phyloP scores from a whole-genome alignment of 2,797 vertebrate species.

The Diplodus puntazzo region DNA sequence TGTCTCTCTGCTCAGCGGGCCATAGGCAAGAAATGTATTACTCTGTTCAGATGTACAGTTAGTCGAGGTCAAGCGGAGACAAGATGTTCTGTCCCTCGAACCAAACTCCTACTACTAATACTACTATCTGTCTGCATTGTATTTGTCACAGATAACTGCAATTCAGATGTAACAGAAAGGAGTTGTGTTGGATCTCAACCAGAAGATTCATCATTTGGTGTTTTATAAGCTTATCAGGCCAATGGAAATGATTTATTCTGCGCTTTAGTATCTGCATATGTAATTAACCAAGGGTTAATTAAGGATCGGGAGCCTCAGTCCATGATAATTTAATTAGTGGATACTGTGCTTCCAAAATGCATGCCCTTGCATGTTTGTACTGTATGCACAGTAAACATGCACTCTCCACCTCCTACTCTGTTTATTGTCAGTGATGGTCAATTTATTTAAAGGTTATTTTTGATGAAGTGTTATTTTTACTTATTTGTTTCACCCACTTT shows the following conservation, averaged over 20 bases:
- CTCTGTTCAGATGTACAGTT: slow-evolving; percentile 1
- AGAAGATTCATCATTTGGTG: slow-evolving; percentile 18
- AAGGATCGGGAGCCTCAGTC: slow-evolving; percentile 21
- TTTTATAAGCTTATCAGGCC: slow-evolving; percentile 2
- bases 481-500: slow-evolving; percentile 20
- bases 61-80: slow-evolving; percentile 12
- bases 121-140: not conserved
- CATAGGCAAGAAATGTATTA: slow-evolving; percentile 12
- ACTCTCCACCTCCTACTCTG: not conserved
- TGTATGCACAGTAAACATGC: not conserved
- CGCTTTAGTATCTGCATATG: slow-evolving; percentile 25
- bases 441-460: slow-evolving; percentile 11
- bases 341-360: slow-evolving; percentile 7
- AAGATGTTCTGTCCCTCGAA: slow-evolving; percentile 5
- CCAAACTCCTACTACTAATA: not conserved
- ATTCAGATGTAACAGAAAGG: not conserved
- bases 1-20: slow-evolving; percentile 9
- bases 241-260: slow-evolving; percentile 22
- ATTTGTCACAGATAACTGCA: not conserved
- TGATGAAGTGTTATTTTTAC: slow-evolving; percentile 8
- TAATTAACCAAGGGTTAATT: slow-evolving; percentile 53
- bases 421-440: not conserved
- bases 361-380: not conserved
- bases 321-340: slow-evolving; percentile 35
- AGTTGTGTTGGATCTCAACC: not conserved